phyloP scores from a whole-genome alignment of 2,113 vertebrate genomes.

The Todiramphus chloris region DNA sequence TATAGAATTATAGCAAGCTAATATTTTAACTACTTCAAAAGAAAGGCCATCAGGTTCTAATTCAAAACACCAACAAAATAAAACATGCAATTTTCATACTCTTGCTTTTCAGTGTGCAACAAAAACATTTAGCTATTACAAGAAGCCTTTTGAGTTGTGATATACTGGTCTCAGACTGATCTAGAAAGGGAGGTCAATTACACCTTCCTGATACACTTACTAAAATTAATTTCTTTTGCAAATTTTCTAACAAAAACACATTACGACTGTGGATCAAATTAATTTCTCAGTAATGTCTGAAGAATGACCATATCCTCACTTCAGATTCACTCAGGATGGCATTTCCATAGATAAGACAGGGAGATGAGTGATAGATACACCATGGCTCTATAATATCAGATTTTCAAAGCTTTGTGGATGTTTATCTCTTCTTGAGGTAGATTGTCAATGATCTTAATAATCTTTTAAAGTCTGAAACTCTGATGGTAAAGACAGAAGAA shows the following conservation, averaged over 20 bases:
- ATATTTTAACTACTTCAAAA: conserved; percentile 68
- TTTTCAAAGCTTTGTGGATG: conserved; percentile 4
- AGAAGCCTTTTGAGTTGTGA: conserved; percentile 59
- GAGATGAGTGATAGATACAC: neutral
- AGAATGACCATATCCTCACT: neutral
- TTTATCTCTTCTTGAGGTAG: neutral
- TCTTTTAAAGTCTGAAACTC: neutral
- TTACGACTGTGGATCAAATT: neutral
- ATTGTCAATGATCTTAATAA: neutral
- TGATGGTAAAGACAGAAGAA: neutral
- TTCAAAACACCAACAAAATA: conserved; percentile 70
- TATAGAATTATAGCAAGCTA: conserved; percentile 59
- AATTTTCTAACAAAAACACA: conserved; percentile 11
- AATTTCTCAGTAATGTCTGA: neutral
- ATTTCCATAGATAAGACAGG: neutral
- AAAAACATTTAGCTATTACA: conserved; percentile 49
- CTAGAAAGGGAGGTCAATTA: conserved; percentile 50
- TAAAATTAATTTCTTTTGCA: conserved; percentile 10
- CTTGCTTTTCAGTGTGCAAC: conserved; percentile 35
- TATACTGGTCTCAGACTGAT: conserved; percentile 43
- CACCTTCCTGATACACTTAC: conserved; percentile 21
- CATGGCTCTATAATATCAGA: neutral
- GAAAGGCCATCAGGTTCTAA: conserved; percentile 67
- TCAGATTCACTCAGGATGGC: neutral
- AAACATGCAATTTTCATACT: conserved; percentile 57